Percentiles rank a stretch among this genome's conserved stretches.
These are phyloP conservation scores for Drosophila mayri DNA, from an alignment of 1,140 invertebrate genomes.

Conservation along the genomic window DNA sequence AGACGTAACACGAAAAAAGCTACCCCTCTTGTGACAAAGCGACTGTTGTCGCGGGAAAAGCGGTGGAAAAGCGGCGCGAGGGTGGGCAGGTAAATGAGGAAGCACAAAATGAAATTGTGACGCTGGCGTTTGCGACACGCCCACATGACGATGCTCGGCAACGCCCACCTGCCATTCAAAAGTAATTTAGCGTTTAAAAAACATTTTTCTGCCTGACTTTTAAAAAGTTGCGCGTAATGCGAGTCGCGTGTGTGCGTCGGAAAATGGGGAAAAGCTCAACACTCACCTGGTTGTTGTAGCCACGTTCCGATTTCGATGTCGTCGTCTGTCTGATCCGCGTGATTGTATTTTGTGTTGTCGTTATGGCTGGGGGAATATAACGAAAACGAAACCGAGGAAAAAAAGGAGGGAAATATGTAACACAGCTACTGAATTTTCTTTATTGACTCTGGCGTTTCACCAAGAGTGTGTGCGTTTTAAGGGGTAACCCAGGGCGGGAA, in stretches of 20 bases:
- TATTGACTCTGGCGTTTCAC: conserved; percentile 74
- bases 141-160: conserved; percentile 32
- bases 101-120: conserved; percentile 80
- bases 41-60: conserved; percentile 26
- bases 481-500: neutral
- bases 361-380: conserved; percentile 48
- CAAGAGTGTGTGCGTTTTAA: conserved; percentile 12
- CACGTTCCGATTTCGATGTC: conserved; percentile 73
- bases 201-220: conserved; percentile 81
- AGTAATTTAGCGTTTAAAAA: conserved; percentile 83
- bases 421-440: conserved; percentile 34
- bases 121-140: conserved; percentile 59
- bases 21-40: conserved; percentile 35
- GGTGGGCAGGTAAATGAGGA: conserved; percentile 48
- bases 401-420: neutral
- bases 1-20: conserved; percentile 74
- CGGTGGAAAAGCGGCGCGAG: conserved; percentile 1
- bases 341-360: conserved; percentile 65
- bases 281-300: conserved; percentile 70
- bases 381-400: neutral
- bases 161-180: conserved; percentile 75
- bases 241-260: conserved; percentile 36
- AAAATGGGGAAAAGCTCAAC: conserved; percentile 36
- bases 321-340: conserved; percentile 74
- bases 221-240: conserved; percentile 78